These are phyloP conservation scores for Pteronotus mesoamericanus DNA, from an alignment of 2,797 vertebrate genomes.

Conservation along the genomic window DNA sequence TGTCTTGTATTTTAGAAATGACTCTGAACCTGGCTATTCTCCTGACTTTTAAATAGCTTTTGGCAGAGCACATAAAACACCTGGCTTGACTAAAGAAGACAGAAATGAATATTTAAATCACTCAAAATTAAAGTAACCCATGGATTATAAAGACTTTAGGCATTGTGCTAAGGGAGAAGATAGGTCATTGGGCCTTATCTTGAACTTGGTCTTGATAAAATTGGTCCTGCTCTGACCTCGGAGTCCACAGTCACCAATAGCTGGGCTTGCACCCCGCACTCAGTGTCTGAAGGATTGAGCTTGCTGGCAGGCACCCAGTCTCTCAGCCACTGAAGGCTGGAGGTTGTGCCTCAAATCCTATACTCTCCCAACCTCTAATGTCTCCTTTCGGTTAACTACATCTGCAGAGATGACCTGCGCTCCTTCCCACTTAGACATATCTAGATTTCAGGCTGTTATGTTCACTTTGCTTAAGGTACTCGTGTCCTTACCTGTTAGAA, in stretches of 20 bases:
- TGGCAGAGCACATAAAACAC: background rate
- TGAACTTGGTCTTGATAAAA: slow-evolving; percentile 38
- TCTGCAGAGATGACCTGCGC: background rate
- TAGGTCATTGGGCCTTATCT: background rate
- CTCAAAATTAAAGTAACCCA: background rate
- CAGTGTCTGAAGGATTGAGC: background rate
- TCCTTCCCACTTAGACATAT: background rate
- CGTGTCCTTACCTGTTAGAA: background rate
- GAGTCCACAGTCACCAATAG: background rate
- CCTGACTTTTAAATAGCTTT: slow-evolving; percentile 27
- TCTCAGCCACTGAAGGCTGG: background rate
- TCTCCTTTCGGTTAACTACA: background rate
- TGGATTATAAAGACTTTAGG: background rate
- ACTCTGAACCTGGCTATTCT: background rate
- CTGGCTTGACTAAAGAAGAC: background rate
- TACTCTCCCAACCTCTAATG: background rate
- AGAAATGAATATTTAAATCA: slow-evolving; percentile 18
- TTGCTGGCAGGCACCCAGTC: background rate
- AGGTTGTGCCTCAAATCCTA: background rate
- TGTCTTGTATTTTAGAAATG: slow-evolving; percentile 3
- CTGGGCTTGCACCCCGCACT: background rate
- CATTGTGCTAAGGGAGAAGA: background rate
- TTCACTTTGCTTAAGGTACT: background rate
- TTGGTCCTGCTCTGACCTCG: background rate
- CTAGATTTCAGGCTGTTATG: too few relatives aligned